Conservation (phyloP, 2,797 vertebrate species). For the Takifugu rubripes region DNA sequence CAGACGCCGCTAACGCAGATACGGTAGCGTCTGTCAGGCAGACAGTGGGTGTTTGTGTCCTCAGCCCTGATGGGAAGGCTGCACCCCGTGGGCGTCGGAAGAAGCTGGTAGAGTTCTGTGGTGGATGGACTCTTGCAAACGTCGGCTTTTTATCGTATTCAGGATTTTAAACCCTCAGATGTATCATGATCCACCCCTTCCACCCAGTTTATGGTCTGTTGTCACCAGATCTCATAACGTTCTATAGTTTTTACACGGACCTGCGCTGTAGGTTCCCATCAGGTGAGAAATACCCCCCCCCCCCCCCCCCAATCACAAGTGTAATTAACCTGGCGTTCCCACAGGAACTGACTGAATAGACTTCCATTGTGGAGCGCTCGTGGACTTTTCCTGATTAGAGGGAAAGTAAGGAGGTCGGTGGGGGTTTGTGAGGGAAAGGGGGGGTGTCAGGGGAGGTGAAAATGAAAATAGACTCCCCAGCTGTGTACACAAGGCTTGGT, state of each 20-base stretch:
- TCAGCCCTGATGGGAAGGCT: constrained; percentile 29
- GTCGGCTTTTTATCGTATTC: no score
- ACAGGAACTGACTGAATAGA: constrained; percentile 38
- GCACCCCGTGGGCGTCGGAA: constrained; percentile 27
- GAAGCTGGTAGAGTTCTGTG: constrained; percentile 22
- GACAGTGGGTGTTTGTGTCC: constrained; percentile 46
- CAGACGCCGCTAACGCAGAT: constrained; percentile 38
- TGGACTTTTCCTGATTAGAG: constrained; percentile 66
- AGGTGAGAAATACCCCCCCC: no score
- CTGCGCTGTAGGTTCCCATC: no score
- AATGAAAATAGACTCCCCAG: constrained; percentile 75
- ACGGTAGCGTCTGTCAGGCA: constrained; percentile 37
- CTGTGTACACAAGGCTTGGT: constrained; percentile 75
- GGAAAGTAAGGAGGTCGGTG: constrained; percentile 33
- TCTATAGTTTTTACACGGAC: no score
- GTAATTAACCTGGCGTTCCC: neutral
- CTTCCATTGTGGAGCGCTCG: constrained; percentile 60
- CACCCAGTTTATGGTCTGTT: constrained; percentile 14
- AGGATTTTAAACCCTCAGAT: no score
- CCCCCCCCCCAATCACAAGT: no score
- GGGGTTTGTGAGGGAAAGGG: constrained; percentile 19
- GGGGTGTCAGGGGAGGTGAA: constrained; percentile 27
- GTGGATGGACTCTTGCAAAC: neutral
- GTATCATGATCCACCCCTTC: neutral
- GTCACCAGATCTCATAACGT: no score